Evolutionary conservation across 2,113 vertebrate species (phyloP).

Genomic region (Nothobranchius furzeri): DNA sequence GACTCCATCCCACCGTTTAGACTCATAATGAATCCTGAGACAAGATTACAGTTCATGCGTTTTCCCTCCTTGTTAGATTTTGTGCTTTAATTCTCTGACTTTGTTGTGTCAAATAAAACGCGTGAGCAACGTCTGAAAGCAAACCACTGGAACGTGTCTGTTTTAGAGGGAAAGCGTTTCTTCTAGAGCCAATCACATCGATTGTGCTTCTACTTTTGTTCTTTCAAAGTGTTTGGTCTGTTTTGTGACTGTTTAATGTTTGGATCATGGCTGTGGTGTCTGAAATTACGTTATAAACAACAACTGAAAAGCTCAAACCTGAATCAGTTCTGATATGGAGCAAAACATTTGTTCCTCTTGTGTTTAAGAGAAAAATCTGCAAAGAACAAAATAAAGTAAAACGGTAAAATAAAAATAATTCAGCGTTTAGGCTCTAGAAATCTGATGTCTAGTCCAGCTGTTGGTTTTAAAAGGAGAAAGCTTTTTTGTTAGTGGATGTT

Average conservation of each 20-base stretch:
- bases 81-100: slow-evolving; percentile 89
- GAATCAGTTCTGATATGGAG: slow-evolving; percentile 52
- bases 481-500: slow-evolving; percentile 43
- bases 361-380: slow-evolving; percentile 42
- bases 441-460: slow-evolving; percentile 51
- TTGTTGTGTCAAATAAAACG: slow-evolving; percentile 81
- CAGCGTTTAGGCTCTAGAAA: slow-evolving; percentile 90
- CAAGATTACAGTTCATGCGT: slow-evolving; percentile 86
- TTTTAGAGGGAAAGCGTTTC: slow-evolving; percentile 81
- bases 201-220: slow-evolving; percentile 67
- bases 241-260: slow-evolving; percentile 24
- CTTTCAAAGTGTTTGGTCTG: slow-evolving; percentile 41
- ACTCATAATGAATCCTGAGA: slow-evolving; percentile 90
- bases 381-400: slow-evolving; percentile 25
- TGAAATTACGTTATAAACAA: slow-evolving; percentile 33
- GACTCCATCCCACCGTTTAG: slow-evolving; percentile 62
- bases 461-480: slow-evolving; percentile 54
- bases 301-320: slow-evolving; percentile 69
- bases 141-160: slow-evolving; percentile 89
- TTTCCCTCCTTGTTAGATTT: slow-evolving; percentile 86
- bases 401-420: slow-evolving; percentile 55
- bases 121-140: slow-evolving; percentile 76
- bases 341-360: slow-evolving; percentile 50
- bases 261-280: slow-evolving; percentile 34
- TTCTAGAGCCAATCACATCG: slow-evolving; percentile 84